Percentiles rank a stretch among this genome's conserved stretches.
These are phyloP conservation scores for Strigamia crassipes DNA, from an alignment of 2,888 invertebrate genomes.

Conservation along the genomic window DNA sequence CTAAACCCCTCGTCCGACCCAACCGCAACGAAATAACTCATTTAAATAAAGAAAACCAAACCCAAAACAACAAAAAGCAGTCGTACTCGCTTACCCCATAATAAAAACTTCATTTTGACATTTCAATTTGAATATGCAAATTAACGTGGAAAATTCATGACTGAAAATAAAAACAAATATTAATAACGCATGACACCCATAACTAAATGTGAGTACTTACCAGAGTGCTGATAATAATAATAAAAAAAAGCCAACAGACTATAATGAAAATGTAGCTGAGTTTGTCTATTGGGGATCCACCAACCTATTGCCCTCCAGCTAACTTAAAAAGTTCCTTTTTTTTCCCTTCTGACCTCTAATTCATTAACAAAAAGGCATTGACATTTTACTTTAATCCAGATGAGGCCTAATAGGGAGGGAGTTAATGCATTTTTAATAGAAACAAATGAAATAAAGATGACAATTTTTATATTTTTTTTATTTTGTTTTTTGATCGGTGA, in stretches of 20 bases:
- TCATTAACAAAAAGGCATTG: constrained; percentile 8
- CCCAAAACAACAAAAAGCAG: background rate
- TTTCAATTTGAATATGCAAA: background rate
- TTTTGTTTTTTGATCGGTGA: background rate
- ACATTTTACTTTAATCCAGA: background rate
- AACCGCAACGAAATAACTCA: background rate
- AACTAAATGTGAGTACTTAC: background rate
- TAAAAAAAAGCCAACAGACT: background rate
- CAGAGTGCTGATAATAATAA: background rate
- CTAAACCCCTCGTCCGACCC: background rate
- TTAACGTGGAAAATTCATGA: background rate
- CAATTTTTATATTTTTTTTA: too few relatives aligned
- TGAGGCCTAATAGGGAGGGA: background rate
- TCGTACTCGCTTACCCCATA: background rate
- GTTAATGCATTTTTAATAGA: background rate
- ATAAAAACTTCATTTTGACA: background rate
- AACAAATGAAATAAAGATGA: background rate
- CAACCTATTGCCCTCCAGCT: constrained; percentile 15
- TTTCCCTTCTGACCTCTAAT: constrained; percentile 6
- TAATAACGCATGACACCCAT: background rate
- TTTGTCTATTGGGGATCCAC: constrained; percentile 3
- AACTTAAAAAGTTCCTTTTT: background rate
- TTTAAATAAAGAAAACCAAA: background rate
- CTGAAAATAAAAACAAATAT: background rate
- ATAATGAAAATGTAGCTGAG: background rate